A percentile compares a stretch with the other conserved stretches of the same genome.
phyloP scores from a whole-genome alignment of 2,888 invertebrate genomes.

The Noctua janthe region DNA sequence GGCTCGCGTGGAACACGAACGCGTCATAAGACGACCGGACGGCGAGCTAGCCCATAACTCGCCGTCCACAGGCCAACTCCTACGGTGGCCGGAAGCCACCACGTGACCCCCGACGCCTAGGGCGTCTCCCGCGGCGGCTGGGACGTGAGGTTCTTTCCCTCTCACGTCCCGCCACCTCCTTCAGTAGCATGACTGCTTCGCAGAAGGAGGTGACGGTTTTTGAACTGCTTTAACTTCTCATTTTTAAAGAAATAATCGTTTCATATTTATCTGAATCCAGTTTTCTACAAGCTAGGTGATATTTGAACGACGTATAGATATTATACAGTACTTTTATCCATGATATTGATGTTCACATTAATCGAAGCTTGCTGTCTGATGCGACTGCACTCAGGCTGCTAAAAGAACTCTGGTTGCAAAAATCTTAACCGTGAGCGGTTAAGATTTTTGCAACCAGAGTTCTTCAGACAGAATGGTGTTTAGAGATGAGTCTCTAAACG shows the following conservation, averaged over 20 bases:
- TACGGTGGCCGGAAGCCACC: too few relatives aligned
- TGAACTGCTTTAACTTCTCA: not conserved
- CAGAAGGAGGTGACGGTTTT: not conserved
- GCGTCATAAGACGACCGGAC: too few relatives aligned
- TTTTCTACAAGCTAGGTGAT: not conserved
- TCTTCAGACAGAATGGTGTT: too few relatives aligned
- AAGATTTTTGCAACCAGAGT: too few relatives aligned
- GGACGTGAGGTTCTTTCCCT: too few relatives aligned
- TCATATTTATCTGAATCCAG: not conserved
- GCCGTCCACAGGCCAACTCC: too few relatives aligned
- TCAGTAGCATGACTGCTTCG: too few relatives aligned
- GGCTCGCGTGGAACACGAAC: too few relatives aligned
- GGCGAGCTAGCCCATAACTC: too few relatives aligned
- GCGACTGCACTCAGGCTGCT: not conserved
- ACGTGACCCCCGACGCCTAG: too few relatives aligned
- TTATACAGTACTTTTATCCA: not conserved
- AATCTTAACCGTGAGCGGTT: not conserved
- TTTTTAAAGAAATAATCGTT: not conserved
- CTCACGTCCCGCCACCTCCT: too few relatives aligned
- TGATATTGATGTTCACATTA: not conserved
- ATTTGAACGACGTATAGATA: not conserved
- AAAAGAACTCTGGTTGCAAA: not conserved
- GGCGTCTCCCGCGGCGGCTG: too few relatives aligned
- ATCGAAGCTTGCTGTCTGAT: not conserved
- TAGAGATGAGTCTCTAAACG: not conserved